Base-by-base conservation (phyloP, 2,797 vertebrate species). In the Chelonia mydas region DNA sequence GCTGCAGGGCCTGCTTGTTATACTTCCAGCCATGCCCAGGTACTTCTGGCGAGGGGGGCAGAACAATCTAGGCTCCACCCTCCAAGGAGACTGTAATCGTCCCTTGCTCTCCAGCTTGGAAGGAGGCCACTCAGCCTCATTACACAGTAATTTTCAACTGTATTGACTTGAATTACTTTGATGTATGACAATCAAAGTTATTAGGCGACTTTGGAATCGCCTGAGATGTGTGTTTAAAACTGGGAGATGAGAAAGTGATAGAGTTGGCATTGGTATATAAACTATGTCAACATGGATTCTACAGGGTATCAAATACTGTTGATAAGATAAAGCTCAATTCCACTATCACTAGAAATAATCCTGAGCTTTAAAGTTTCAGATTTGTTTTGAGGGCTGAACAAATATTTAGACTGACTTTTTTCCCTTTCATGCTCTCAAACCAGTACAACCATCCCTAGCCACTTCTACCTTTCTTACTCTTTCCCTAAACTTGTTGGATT, bases 81-180 rank as follows among this genome's bases (percentile, higher is more conserved):
- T 49, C 49, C 49, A 13, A 50, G 49, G 49, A 12, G 49, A 13
- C 12, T 50, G 11, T 50, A 13, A 50, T 50, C 49, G 11, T 50
- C 49, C 49, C 49, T 50, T 12, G 12, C 49, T 50, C 12, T 50
- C 49, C 49, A 3, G 11, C 47, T 47, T 47, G 47, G 7, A 47
- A 7, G 47, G 47, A 10, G 47, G 47, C 47, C 47, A 47, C 49
- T 50, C 49, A 15, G 49, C 12, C 49, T 50, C 49, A 50, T 12
- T 50, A 13, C 49, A 50, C 49, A 50, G 90, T 55, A 83, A 91
- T 91, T 91, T 87, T 91, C 85, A 47, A 87, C 15, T 83, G 37
- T 79, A 68, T 23, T 41, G 59, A 79, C 16, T 91, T 85, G 61
- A 72, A 83, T 87, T 91, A 83, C 57, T 41, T 50, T 87, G 78